Conservation (phyloP, 2,113 vertebrate species). For the Thoracochromis brauschi region DNA sequence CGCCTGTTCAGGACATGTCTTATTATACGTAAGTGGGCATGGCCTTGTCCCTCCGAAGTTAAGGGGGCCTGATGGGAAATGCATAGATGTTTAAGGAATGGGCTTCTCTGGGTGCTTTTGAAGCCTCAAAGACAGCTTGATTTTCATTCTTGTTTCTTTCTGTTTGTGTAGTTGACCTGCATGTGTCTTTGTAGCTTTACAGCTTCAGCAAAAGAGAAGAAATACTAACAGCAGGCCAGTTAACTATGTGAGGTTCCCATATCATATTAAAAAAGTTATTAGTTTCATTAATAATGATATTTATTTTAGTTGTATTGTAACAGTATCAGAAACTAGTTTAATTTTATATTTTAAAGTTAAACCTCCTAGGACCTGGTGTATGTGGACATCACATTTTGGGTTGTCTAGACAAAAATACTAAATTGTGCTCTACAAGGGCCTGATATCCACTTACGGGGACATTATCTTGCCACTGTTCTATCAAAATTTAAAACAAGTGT, state of each 20-base stretch:
- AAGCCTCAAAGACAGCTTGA: background rate
- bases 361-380: background rate
- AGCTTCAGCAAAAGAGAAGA: background rate
- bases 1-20: conserved; percentile 60
- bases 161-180: background rate
- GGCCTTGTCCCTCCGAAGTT: conserved; percentile 12
- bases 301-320: background rate
- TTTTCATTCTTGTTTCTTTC: background rate
- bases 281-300: background rate
- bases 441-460: background rate
- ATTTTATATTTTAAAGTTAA: background rate
- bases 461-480: background rate
- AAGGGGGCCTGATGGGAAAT: conserved; percentile 4
- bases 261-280: background rate
- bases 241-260: background rate
- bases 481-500: background rate
- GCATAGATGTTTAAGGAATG: background rate
- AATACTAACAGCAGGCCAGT: background rate
- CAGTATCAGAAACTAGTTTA: background rate
- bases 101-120: background rate
- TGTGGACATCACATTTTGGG: background rate
- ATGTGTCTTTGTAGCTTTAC: background rate
- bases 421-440: background rate
- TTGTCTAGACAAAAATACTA: background rate
- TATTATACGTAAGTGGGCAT: conserved; percentile 70